Evolutionary conservation across 2,113 vertebrate genomes (phyloP).

Genomic region (Pogona vitticeps): DNA sequence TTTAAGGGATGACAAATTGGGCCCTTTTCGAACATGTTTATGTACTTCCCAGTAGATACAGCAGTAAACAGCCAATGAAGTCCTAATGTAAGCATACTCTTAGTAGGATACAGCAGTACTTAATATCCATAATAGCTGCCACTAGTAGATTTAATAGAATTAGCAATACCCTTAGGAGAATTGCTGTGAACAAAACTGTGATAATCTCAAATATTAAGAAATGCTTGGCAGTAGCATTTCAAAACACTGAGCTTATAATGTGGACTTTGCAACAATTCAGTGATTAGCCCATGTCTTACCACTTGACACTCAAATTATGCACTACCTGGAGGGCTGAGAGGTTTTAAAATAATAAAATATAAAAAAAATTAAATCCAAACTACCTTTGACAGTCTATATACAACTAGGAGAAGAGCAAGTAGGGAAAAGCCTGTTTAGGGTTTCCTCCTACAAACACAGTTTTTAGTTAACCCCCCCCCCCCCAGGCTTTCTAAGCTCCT

Average conservation of each 20-base stretch:
- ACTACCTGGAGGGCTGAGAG: neutral
- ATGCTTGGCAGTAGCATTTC: neutral
- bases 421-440: neutral
- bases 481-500: too few relatives aligned
- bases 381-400: neutral
- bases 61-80: neutral
- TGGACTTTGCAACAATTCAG: neutral
- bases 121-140: constrained; percentile 1
- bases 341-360: too few relatives aligned
- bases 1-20: too few relatives aligned
- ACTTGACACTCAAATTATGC: too few relatives aligned
- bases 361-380: neutral
- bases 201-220: constrained; percentile 1
- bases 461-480: too few relatives aligned
- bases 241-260: too few relatives aligned
- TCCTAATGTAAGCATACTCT: neutral
- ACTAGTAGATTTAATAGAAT: neutral
- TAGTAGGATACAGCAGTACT: neutral
- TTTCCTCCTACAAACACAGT: too few relatives aligned
- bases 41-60: neutral
- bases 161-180: neutral
- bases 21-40: too few relatives aligned
- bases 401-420: neutral
- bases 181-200: neutral
- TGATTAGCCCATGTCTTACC: neutral